Conservation (phyloP, 2,113 vertebrate species). For the Neolamprologus brichardi region DNA sequence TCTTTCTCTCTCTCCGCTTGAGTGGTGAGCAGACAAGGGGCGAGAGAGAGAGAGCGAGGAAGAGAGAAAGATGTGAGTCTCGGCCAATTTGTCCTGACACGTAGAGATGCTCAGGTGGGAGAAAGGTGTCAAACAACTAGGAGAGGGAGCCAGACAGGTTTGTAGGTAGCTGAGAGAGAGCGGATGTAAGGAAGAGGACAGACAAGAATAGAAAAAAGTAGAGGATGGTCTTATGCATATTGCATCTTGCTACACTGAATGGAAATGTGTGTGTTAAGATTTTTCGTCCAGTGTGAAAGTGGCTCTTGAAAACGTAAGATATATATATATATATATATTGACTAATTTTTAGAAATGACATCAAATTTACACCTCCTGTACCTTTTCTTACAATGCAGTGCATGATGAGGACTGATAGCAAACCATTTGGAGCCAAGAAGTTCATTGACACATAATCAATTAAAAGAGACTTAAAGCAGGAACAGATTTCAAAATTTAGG, state of each 20-base stretch:
- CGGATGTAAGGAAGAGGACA: neutral
- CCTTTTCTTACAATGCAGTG: neutral
- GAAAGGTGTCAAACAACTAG: constrained; percentile 72
- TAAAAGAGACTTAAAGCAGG: neutral
- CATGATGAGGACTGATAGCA: neutral
- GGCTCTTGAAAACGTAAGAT: neutral
- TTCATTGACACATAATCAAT: neutral
- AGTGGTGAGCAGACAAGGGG: constrained; percentile 63
- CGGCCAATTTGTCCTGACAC: constrained; percentile 66
- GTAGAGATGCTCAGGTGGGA: constrained; percentile 66
- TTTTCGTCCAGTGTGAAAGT: neutral
- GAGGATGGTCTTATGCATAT: neutral
- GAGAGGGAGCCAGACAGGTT: constrained; percentile 11
- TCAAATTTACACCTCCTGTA: neutral
- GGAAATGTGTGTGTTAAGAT: neutral
- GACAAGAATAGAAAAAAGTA: neutral
- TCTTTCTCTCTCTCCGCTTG: constrained; percentile 50
- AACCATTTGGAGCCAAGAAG: neutral
- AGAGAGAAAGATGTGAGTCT: constrained; percentile 79
- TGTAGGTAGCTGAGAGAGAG: neutral
- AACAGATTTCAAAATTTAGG: neutral
- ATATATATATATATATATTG: neutral
- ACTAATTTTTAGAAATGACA: neutral
- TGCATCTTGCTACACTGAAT: neutral
- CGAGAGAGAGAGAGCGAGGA: constrained; percentile 65